Base-by-base conservation (phyloP, 2,797 vertebrate genomes). In the Mareca penelope region DNA sequence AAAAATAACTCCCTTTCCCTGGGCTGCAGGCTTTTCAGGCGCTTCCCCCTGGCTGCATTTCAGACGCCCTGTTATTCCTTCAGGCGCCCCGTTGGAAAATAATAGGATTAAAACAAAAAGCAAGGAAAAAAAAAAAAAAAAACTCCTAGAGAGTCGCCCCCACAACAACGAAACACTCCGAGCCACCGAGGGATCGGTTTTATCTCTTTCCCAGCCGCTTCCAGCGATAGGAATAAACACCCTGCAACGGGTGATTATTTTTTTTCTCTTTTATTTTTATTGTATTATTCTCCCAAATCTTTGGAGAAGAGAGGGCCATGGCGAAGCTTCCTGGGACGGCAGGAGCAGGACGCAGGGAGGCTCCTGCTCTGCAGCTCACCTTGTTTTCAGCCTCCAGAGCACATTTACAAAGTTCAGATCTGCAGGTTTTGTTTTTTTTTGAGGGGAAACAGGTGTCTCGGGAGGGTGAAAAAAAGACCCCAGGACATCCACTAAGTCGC, bases 361-460 rank as follows among this genome's bases (percentile, higher is more conserved):
- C 65, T 94, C 39, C 3, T 2, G 33, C 56, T 91, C 15, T 28
- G 19, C 69, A 48, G 28, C 9, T 80, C 82, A 92, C 91, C 82
- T 92, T 83, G 69, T 83, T 96, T 93, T 85, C 40, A n/a, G 4
- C 40, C 57, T 80, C 48, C 79, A 52, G 50, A 71, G 14, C 61
- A 57, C 19, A 8, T 29, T 75, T 23, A 15, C 3, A 23, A 85
- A 85, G 44, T 44, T 69, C 14, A 5, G 65, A 64, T 40, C 31
- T 5, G 0, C 44, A 75, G 61, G 29, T 11, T 22, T 33, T 68
- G 76, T 46, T 53, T 48, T 23, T 48, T 48, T 48, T 48, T 8
- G 23, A 24, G 48, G 23, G 61, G 68, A 79, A 91, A 52, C 93
- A 94, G 91, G 93, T 96, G 93, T 2, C 40, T 26, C 17, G 37